These are phyloP conservation scores for Tachysurus vachellii DNA, from an alignment of 2,113 vertebrate species.

Conservation along the genomic window DNA sequence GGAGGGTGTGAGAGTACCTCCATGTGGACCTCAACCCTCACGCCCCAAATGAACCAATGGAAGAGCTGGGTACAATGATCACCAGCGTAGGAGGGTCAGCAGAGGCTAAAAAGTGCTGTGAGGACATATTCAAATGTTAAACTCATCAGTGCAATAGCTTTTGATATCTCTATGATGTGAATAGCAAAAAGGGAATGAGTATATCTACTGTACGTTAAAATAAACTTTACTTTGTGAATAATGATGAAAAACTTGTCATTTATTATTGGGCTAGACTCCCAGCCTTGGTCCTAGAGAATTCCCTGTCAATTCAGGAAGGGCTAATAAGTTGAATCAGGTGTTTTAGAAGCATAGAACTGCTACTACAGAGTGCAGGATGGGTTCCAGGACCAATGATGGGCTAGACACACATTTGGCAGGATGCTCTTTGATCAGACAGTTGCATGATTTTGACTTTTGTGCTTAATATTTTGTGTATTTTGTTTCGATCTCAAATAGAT, in stretches of 20 bases:
- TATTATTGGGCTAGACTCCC: neutral
- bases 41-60: constrained; percentile 55
- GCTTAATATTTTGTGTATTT: neutral
- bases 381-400: neutral
- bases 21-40: constrained; percentile 75
- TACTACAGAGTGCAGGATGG: neutral
- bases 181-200: neutral
- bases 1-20: constrained; percentile 59
- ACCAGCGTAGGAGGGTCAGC: constrained; percentile 48
- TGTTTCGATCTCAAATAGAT: neutral
- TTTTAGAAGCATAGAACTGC: neutral
- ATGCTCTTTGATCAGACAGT: neutral
- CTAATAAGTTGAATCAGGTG: neutral
- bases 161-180: neutral
- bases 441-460: neutral
- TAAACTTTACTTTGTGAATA: neutral
- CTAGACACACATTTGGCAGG: neutral
- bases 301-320: neutral
- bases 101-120: neutral
- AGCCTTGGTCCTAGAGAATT: neutral
- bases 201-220: neutral
- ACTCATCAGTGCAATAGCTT: neutral
- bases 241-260: neutral
- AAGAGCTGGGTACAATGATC: constrained; percentile 72
- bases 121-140: neutral